Percentiles rank a stretch among this genome's conserved stretches.
These are phyloP conservation scores for Gonioctena quinquepunctata DNA, from an alignment of 1,140 invertebrate genomes.

Conservation along the genomic window DNA sequence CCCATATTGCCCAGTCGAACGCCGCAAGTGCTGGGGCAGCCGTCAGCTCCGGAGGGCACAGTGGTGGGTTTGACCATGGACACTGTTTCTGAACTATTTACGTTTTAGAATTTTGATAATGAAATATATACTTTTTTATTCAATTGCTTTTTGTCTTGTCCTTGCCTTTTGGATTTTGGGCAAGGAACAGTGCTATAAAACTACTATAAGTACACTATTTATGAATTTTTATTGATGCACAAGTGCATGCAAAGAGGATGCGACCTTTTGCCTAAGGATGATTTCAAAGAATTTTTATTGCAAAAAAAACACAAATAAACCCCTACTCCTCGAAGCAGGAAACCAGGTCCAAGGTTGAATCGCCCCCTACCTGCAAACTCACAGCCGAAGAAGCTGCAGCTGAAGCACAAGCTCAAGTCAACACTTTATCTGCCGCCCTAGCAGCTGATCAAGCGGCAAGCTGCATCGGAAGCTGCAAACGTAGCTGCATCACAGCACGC, in stretches of 20 bases:
- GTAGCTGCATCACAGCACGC: conserved; percentile 37
- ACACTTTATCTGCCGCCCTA: conserved; percentile 32
- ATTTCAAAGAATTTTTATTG: no score
- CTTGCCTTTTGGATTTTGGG: no score
- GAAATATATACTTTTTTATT: not conserved
- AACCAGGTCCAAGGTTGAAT: no score
- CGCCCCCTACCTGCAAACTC: no score
- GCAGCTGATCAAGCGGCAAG: conserved; percentile 37
- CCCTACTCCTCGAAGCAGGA: no score
- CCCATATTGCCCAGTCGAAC: conserved; percentile 8
- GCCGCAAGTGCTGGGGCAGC: not conserved
- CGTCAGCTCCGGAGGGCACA: not conserved
- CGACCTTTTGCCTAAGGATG: no score
- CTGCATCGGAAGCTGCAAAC: conserved; percentile 36
- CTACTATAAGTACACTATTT: no score
- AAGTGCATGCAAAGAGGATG: no score
- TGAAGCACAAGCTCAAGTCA: conserved; percentile 34
- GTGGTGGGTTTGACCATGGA: not conserved
- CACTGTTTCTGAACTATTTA: not conserved
- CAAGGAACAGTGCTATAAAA: no score
- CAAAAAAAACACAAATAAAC: no score
- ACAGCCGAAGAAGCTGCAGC: conserved; percentile 34
- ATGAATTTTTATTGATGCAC: no score
- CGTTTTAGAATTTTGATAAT: not conserved
- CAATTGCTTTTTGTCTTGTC: no score